These are phyloP conservation scores for Aplysina aerophoba DNA, from an alignment of 37 sponge, comb jelly and placozoan species.

Conservation along the genomic window DNA sequence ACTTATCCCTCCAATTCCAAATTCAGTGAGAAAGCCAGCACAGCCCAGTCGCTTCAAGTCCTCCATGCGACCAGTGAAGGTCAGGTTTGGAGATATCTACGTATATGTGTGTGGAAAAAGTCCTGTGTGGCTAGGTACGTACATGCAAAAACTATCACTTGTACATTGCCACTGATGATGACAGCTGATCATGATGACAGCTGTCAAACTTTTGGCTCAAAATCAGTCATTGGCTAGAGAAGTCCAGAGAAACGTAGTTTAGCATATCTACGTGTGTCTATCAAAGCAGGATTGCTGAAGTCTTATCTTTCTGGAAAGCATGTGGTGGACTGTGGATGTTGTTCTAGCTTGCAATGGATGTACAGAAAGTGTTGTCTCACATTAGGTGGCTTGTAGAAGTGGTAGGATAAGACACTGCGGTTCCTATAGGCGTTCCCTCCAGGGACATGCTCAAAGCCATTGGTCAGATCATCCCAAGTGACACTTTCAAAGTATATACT, in stretches of 20 bases:
- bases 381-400: slow-evolving; percentile 85
- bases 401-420: slow-evolving; percentile 87
- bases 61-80: slow-evolving; percentile 46
- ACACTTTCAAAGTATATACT: slow-evolving; percentile 86
- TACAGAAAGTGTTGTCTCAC: slow-evolving; percentile 26
- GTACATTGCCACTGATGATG: too few species aligned
- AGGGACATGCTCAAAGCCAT: slow-evolving; percentile 84
- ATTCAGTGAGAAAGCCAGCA: slow-evolving; percentile 56
- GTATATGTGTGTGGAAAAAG: not conserved
- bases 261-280: too few species aligned
- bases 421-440: slow-evolving; percentile 75
- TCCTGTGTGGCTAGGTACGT: not conserved
- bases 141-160: not conserved
- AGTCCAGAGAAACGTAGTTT: too few species aligned
- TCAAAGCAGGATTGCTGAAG: too few species aligned
- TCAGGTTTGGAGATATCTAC: slow-evolving; percentile 42
- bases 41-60: slow-evolving; percentile 73
- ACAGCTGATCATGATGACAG: too few species aligned
- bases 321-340: too few species aligned
- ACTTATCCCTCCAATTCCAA: not conserved
- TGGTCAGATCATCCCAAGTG: slow-evolving; percentile 80
- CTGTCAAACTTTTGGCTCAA: too few species aligned
- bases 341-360: too few species aligned
- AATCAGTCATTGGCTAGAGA: too few species aligned
- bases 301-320: too few species aligned